phyloP scores from a whole-genome alignment of 1,140 invertebrate genomes.

The Phenacoccus solenopsis region DNA sequence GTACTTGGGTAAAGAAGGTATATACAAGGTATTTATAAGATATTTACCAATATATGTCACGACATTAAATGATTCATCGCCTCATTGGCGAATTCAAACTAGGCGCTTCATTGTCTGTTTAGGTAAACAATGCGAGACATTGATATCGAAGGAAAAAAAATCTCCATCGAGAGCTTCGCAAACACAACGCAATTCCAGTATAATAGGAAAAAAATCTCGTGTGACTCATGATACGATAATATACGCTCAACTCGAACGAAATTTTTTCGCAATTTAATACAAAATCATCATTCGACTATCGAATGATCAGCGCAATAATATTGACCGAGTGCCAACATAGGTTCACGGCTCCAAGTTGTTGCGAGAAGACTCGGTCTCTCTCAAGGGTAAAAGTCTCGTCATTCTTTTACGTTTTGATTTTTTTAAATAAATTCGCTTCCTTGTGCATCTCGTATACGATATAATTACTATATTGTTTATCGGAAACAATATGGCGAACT shows the following conservation, averaged over 20 bases:
- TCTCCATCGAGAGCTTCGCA: no score
- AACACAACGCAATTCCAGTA: no score
- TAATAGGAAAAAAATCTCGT: not conserved
- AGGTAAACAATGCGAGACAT: no score
- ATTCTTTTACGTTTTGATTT: not conserved
- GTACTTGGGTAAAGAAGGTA: no score
- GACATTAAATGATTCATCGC: no score
- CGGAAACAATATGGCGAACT: no score
- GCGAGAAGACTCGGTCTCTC: not conserved
- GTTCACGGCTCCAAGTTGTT: not conserved
- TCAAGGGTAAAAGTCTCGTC: not conserved
- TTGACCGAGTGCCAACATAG: not conserved
- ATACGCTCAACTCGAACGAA: not conserved
- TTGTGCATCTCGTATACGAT: not conserved
- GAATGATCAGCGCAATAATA: not conserved
- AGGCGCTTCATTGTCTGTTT: no score
- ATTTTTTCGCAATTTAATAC: conserved; percentile 3
- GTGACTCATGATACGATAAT: not conserved
- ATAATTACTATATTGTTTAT: no score
- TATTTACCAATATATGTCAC: no score
- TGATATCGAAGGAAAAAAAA: no score
- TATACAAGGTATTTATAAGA: no score
- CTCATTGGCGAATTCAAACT: no score
- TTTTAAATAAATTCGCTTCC: not conserved
- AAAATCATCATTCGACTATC: not conserved